phyloP scores from a whole-genome alignment of 1,140 invertebrate genomes.

The Paralvinella palmiformis region DNA sequence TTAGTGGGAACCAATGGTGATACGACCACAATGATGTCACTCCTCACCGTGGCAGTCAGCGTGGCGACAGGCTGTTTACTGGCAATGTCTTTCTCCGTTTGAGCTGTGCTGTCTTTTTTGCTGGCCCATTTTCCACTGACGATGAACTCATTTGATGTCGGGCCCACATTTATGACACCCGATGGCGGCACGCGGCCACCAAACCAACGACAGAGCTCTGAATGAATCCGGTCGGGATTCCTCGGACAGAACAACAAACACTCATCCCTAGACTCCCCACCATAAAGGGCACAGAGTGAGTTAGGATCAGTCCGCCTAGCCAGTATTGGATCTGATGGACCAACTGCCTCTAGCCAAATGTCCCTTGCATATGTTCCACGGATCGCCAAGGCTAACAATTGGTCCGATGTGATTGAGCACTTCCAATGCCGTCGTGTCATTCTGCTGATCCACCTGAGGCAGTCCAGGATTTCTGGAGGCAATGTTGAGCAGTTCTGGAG shows the following conservation, averaged over 20 bases:
- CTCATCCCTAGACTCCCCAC: slow-evolving; percentile 34
- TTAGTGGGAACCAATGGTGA: slow-evolving; percentile 35
- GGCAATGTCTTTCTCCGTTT: neutral
- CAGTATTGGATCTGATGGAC: slow-evolving; percentile 39
- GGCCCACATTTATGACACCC: slow-evolving; percentile 36
- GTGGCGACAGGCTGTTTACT: slow-evolving; percentile 30
- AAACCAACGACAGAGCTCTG: slow-evolving; percentile 40
- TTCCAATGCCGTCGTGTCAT: slow-evolving; percentile 23
- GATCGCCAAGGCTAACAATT: slow-evolving; percentile 37
- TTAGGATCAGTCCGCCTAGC: slow-evolving; percentile 42
- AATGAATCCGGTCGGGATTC: slow-evolving; percentile 29
- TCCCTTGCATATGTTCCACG: slow-evolving; percentile 36
- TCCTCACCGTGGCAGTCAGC: slow-evolving; percentile 34
- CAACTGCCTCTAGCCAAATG: slow-evolving; percentile 41
- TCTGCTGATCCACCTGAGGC: neutral
- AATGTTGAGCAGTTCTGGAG: slow-evolving; percentile 25
- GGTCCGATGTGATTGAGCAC: slow-evolving; percentile 36
- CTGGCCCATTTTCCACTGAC: slow-evolving; percentile 26
- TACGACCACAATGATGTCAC: slow-evolving; percentile 36
- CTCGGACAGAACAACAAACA: slow-evolving; percentile 39
- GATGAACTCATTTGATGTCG: slow-evolving; percentile 29
- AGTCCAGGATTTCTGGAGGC: too few species aligned
- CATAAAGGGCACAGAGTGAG: slow-evolving; percentile 42
- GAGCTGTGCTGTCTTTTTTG: slow-evolving; percentile 22
- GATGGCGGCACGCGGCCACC: slow-evolving; percentile 37